Conservation (phyloP, 2,888 invertebrate genomes). For the Apomyelois bistriatella region DNA sequence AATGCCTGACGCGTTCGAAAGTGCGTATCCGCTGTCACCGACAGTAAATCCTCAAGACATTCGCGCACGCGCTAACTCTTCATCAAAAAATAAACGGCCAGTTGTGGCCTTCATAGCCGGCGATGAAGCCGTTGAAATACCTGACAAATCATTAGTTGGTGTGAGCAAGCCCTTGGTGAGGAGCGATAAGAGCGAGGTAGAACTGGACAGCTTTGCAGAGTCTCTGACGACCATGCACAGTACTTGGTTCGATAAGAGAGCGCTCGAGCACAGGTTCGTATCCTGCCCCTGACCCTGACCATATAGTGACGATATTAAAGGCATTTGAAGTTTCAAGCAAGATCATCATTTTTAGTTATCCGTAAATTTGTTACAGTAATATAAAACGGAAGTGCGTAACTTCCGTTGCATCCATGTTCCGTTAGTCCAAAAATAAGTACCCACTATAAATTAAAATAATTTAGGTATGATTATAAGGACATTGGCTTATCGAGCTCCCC, state of each 20-base stretch:
- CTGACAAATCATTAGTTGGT: slow-evolving; percentile 66
- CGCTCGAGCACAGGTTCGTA: slow-evolving; percentile 80
- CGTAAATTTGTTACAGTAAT: no score
- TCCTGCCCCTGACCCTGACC: no score
- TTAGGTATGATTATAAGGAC: no score
- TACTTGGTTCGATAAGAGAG: slow-evolving; percentile 79
- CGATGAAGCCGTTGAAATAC: slow-evolving; percentile 66
- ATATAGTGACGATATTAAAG: no score
- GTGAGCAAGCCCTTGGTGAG: slow-evolving; percentile 56
- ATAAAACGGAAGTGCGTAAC: no score
- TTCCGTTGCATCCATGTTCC: no score
- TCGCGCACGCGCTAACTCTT: slow-evolving; percentile 80
- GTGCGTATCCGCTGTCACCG: slow-evolving; percentile 75
- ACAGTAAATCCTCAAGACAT: slow-evolving; percentile 72
- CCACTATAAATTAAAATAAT: no score
- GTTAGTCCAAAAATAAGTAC: no score
- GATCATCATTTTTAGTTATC: no score
- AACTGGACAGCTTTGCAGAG: slow-evolving; percentile 79
- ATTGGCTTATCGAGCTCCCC: no score
- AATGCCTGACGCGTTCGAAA: slow-evolving; percentile 82
- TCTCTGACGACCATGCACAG: slow-evolving; percentile 66
- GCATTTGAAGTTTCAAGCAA: no score
- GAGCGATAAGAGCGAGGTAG: slow-evolving; percentile 68
- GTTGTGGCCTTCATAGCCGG: slow-evolving; percentile 61
- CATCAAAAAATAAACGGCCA: slow-evolving; percentile 59